Evolutionary conservation across 2,113 vertebrate species (phyloP).

Genomic region (Phalacrocorax brasilianus): DNA sequence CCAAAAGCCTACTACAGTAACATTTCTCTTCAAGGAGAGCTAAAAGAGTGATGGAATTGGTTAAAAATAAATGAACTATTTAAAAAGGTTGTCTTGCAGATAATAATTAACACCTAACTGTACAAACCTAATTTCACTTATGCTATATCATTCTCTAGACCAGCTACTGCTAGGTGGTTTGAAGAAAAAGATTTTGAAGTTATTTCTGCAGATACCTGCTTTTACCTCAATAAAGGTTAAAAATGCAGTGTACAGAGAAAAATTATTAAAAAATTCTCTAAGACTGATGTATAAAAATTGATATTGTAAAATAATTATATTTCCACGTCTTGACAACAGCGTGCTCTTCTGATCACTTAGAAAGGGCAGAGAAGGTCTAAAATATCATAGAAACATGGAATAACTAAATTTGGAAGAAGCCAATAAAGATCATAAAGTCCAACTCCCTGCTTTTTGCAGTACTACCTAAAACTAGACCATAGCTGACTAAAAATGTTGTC

Average conservation of each 20-base stretch:
- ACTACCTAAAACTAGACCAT: neutral
- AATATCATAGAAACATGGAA: neutral
- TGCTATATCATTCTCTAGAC: neutral
- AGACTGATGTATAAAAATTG: neutral
- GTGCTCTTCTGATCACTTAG: neutral
- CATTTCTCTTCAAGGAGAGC: neutral
- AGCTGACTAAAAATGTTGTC: neutral
- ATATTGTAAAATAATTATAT: neutral
- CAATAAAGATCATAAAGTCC: neutral
- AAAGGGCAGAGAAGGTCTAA: neutral
- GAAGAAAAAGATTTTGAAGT: neutral
- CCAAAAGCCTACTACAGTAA: neutral
- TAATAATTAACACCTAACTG: neutral
- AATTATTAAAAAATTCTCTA: neutral
- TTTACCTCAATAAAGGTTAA: neutral
- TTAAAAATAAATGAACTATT: neutral
- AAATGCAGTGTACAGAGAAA: neutral
- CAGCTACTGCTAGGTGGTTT: neutral
- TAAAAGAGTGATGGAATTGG: neutral
- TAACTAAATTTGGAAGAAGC: neutral
- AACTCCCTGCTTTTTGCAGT: neutral
- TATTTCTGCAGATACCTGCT: neutral
- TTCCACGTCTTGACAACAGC: neutral
- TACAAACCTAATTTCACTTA: neutral
- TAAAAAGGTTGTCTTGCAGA: neutral